Percentiles rank a stretch among this genome's conserved stretches.
These are phyloP conservation scores for Osmerus mordax DNA, from an alignment of 2,113 vertebrate species.

Conservation along the genomic window DNA sequence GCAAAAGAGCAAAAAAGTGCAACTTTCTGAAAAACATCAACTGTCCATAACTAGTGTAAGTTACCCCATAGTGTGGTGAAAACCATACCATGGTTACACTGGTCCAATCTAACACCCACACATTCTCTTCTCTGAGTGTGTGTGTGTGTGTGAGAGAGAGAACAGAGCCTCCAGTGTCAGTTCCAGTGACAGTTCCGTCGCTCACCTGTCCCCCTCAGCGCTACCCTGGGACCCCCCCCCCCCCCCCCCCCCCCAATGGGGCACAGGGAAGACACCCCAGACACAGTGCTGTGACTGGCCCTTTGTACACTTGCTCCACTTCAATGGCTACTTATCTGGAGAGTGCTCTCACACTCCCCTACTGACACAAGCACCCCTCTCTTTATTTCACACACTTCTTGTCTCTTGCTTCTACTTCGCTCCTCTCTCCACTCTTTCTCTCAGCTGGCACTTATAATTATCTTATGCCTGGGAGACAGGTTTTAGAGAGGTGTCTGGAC, in stretches of 20 bases:
- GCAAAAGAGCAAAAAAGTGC: constrained; percentile 1
- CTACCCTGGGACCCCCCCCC: constrained; percentile 64
- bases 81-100: constrained; percentile 55
- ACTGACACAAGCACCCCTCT: constrained; percentile 19
- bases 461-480: constrained; percentile 75
- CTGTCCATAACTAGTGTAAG: constrained; percentile 33
- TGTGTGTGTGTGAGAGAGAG: constrained; percentile 56
- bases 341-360: constrained; percentile 55
- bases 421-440: constrained; percentile 49
- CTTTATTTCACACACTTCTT: neutral
- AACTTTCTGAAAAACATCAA: constrained; percentile 52
- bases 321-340: constrained; percentile 67
- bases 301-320: constrained; percentile 68
- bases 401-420: constrained; percentile 15
- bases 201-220: constrained; percentile 72
- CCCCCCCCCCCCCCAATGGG: constrained; percentile 59
- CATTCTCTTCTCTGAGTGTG: constrained; percentile 32
- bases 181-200: constrained; percentile 90
- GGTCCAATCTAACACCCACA: constrained; percentile 57
- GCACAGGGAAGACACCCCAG: constrained; percentile 65
- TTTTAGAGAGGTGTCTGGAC: constrained; percentile 76
- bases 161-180: constrained; percentile 74
- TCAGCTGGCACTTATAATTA: constrained; percentile 75
- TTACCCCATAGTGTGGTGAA: constrained; percentile 55
- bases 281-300: constrained; percentile 48